These are phyloP conservation scores for Caenorhabditis drosophilae DNA, from an alignment of 2,888 invertebrate genomes.

Conservation along the genomic window DNA sequence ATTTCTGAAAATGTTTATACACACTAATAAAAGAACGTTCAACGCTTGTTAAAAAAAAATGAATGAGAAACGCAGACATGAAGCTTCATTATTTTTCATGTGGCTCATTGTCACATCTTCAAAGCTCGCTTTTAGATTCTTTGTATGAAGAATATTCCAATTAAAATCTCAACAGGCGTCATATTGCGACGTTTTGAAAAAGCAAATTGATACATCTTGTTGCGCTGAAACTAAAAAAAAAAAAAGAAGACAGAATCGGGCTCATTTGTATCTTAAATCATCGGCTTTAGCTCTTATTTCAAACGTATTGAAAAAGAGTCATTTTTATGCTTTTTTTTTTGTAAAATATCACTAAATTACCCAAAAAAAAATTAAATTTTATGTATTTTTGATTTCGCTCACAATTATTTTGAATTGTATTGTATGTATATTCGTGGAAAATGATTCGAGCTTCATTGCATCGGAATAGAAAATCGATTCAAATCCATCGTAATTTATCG, in stretches of 20 bases:
- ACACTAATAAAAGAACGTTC: no score
- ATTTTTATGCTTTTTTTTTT: not conserved
- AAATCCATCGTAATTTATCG: constrained; percentile 24
- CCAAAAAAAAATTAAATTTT: not conserved
- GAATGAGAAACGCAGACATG: not conserved
- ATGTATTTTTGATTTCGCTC: not conserved
- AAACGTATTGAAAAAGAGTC: not conserved
- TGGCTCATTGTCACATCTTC: constrained; percentile 23
- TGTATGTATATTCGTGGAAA: not conserved
- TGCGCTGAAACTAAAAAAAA: no score
- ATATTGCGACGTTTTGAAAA: constrained; percentile 10
- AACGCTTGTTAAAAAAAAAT: no score
- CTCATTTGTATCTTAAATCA: not conserved
- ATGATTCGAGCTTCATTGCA: constrained; percentile 27
- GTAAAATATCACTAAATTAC: not conserved
- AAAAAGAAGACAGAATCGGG: no score
- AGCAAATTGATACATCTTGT: not conserved
- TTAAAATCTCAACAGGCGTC: constrained; percentile 32
- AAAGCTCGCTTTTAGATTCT: no score
- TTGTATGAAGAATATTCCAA: constrained; percentile 29
- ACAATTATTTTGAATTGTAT: not conserved
- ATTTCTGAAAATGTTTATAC: not conserved
- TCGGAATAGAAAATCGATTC: constrained; percentile 19
- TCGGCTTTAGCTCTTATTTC: not conserved
- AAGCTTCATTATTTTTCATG: not conserved